Evolutionary conservation across 2,888 invertebrate species (phyloP), one percentile per base, ranked within the genome.

Genomic region (Cabera pusaria): DNA sequence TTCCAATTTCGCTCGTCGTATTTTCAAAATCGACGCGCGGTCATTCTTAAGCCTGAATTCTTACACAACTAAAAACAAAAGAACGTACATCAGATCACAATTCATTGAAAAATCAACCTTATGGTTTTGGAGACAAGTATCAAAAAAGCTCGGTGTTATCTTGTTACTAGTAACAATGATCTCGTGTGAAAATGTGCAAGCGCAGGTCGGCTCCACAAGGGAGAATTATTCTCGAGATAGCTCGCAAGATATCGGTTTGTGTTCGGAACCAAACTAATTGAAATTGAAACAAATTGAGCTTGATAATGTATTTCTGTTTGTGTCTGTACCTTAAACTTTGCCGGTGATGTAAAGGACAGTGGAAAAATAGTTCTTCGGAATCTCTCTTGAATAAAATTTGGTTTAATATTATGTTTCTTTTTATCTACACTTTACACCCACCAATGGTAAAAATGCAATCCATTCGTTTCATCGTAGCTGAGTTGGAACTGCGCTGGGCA

Each of bases 211-310:
- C 57, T 62, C 47, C 46, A 59, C 55, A 48, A 53, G 59, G 65
- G 65, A 72, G 79, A 80, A 79, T 82, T 77, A 80, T 83, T 83
- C 72, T 54, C 63, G 57, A 78, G 85, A 86, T 86, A 82, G 78
- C 74, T 73, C 64, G 64, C 61, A 65, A 79, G 85, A 84, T 83
- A 79, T 65, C 70, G 64, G 64, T 60, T 72, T 66, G 76, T 72
- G 76, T 73, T 67, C 62, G 64, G 44, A 80, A 74, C 72, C 76
- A 80, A 80, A 82, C 72, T 73, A 79, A 74, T 72, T 75, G 71
- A 75, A 73, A 70, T 64, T 49, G 70, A 69, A 79, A 74, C 80
- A 79, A 78, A 75, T 77, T 75, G 79, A 76, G 76, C 72, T 74
- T 75, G 72, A 56, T 65, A 62, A 56, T 46, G 39, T 59, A 69